Base-by-base conservation (phyloP, 2,888 invertebrate species). In the Thymelicus acteon region DNA sequence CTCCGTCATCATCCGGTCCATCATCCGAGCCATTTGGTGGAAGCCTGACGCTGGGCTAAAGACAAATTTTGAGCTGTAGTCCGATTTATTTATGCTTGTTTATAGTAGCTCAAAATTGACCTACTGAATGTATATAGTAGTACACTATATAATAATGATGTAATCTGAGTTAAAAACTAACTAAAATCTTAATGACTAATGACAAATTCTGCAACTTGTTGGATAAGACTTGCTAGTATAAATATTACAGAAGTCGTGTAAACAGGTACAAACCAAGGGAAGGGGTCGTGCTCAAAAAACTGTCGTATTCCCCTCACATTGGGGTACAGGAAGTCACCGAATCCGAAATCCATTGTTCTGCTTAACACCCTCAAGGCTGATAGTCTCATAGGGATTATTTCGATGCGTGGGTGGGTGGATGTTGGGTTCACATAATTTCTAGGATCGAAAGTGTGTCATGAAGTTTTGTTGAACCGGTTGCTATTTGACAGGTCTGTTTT, bases 21-120 rank as follows among this genome's bases (percentile, higher is more conserved):
- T 96, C 96, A 96, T 96, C 65, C 96, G 92, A 64, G 96, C 96
- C 95, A 96, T 95, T 79, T 96, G 96, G 78, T 96, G 96, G 75
- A 96, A 94, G 58, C 95, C 92, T 67, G 95, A 91, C 61, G 95
- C 92, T 63, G 95, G 94, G 79, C 95, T 95, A 86, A 0, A 66
- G 19, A 48, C 19, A 37, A 67, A 57, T 57, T 24, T 54, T 24
- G 24, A 10, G 24, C 1, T 15, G 24, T 24, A 54, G 24, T 19
- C 7, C 3, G 8, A 19, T 52, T 12, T 12, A 19, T 31, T 31
- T 31, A 5, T 31, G 31, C 5, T 31, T 31, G 3, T 31, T 24
- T 24, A 2, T 24, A 3, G 24, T 24, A n/a, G n/a, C n/a, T n/a
- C n/a, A n/a, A n/a, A n/a, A n/a, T n/a, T n/a, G n/a, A n/a, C n/a